Evolutionary conservation across 1,140 invertebrate genomes (phyloP).

Genomic region (Heterodera carotae): DNA sequence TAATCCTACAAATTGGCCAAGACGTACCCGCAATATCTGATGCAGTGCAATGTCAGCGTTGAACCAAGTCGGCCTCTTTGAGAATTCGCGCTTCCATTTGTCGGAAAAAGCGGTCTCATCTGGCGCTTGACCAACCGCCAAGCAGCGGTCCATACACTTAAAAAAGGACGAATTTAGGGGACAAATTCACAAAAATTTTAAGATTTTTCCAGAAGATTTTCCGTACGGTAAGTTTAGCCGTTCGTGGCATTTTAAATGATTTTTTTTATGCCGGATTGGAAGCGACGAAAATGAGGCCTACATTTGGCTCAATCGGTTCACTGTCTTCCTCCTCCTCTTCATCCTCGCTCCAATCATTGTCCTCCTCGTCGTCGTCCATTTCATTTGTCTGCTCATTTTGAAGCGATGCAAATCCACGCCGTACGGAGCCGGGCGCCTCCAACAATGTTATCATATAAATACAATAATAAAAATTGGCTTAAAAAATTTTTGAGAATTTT

Average conservation of each 20-base stretch:
- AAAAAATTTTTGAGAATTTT: no score
- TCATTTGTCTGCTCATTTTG: neutral
- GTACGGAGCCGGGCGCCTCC: neutral
- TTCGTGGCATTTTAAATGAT: no score
- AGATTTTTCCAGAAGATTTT: no score
- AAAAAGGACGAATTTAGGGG: neutral
- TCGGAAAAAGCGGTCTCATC: neutral
- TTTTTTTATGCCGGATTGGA: no score
- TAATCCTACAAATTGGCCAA: no score
- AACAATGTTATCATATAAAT: neutral
- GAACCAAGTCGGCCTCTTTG: constrained; percentile 12
- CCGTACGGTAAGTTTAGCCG: no score
- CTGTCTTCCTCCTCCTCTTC: neutral
- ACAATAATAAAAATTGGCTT: no score
- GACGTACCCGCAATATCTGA: neutral
- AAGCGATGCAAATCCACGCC: constrained; percentile 1
- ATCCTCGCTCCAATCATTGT: neutral
- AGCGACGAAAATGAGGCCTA: neutral
- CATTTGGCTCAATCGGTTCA: neutral
- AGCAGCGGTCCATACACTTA: neutral
- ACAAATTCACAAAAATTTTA: neutral
- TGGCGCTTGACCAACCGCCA: neutral
- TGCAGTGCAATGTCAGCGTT: constrained; percentile 13
- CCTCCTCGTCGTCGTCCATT: neutral
- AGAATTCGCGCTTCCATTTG: constrained; percentile 12